Evolutionary conservation across 2,113 vertebrate genomes (phyloP).

Genomic region (Baryphthengus martii): DNA sequence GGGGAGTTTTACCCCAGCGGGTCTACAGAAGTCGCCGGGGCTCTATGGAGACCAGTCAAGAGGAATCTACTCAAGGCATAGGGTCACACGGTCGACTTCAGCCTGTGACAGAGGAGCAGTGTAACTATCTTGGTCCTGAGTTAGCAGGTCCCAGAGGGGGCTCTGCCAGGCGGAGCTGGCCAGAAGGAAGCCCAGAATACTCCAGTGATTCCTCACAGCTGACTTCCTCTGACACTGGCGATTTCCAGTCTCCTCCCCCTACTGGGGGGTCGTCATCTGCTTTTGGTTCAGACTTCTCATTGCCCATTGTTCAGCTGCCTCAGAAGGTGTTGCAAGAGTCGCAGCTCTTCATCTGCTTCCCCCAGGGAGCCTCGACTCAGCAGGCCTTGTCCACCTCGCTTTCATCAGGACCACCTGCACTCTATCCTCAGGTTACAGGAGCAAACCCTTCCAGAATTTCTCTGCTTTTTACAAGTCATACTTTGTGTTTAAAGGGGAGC

Average conservation of each 20-base stretch:
- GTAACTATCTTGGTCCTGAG: conserved; percentile 79
- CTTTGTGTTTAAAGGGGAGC: background rate
- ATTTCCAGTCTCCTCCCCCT: conserved; percentile 87
- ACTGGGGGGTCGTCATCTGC: conserved; percentile 69
- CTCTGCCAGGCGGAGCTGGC: conserved; percentile 78
- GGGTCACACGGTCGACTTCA: conserved; percentile 82
- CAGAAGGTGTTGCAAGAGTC: conserved; percentile 79
- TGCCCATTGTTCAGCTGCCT: conserved; percentile 75
- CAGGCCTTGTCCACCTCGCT: conserved; percentile 77
- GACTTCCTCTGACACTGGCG: conserved; percentile 89
- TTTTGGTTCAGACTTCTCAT: conserved; percentile 75
- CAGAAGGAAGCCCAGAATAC: conserved; percentile 88
- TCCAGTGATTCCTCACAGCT: conserved; percentile 92
- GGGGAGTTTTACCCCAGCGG: conserved; percentile 75
- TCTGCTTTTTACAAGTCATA: conserved; percentile 47
- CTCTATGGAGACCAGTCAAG: conserved; percentile 86
- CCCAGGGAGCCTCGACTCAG: conserved; percentile 77
- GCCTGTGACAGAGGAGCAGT: conserved; percentile 92
- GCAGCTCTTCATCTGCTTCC: conserved; percentile 80
- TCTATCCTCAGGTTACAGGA: conserved; percentile 81
- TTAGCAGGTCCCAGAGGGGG: conserved; percentile 79
- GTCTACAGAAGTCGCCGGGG: conserved; percentile 82
- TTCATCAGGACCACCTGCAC: conserved; percentile 76
- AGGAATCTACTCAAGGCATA: conserved; percentile 75
- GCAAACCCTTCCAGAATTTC: conserved; percentile 62